Conservation (phyloP, 2,888 invertebrate genomes). For the Metacarcinus magister region DNA sequence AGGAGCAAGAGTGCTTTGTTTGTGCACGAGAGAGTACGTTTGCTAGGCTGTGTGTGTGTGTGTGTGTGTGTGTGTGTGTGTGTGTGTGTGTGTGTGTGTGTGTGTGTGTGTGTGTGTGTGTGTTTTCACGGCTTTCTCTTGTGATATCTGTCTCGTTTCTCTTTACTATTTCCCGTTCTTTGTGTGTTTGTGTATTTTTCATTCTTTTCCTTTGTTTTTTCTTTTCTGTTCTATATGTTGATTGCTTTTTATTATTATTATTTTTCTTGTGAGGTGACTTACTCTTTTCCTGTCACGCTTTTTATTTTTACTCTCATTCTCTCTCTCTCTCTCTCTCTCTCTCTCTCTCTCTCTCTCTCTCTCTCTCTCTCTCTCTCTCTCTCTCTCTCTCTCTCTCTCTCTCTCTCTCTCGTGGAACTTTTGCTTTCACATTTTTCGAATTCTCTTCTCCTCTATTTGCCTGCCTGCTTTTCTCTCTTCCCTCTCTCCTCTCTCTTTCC, state of each 20-base stretch:
- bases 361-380: background rate
- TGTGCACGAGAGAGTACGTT: background rate
- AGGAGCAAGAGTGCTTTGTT: no score
- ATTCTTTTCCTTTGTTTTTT: background rate
- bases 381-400: background rate
- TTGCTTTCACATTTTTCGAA: no score
- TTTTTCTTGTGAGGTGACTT: no score
- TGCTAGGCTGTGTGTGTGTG: conserved; percentile 35
- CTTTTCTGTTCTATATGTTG: background rate
- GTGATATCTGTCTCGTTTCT: background rate
- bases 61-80: conserved; percentile 59
- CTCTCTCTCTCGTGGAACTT: background rate
- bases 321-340: background rate
- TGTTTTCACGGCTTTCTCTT: conserved; percentile 11
- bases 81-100: conserved; percentile 47
- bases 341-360: conserved; percentile 55
- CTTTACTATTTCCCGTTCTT: background rate
- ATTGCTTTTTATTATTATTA: no score
- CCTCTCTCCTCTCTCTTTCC: background rate
- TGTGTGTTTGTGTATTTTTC: background rate
- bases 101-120: background rate
- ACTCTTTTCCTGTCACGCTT: no score
- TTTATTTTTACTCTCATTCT: no score
- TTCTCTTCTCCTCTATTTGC: background rate
- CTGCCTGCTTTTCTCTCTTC: background rate